Evolutionary conservation across 2,888 invertebrate genomes (phyloP).

Genomic region (Pseudococcus longispinus): DNA sequence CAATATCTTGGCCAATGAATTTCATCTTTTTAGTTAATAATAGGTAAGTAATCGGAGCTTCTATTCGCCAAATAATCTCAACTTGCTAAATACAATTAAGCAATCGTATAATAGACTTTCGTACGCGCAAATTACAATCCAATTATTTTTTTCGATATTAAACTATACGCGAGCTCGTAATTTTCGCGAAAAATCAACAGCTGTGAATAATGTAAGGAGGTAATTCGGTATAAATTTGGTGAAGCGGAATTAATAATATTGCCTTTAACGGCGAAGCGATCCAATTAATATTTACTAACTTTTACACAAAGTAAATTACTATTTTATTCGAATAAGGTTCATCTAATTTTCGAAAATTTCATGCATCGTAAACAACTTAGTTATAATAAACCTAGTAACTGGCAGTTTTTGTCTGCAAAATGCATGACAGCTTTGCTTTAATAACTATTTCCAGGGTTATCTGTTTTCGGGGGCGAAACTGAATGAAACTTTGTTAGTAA

Average conservation of each 20-base stretch:
- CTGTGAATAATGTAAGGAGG: slow-evolving; percentile 35
- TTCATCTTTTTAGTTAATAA: not conserved
- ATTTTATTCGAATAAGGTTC: slow-evolving; percentile 36
- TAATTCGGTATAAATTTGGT: slow-evolving; percentile 8
- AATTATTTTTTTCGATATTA: not conserved
- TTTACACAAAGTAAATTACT: slow-evolving; percentile 39
- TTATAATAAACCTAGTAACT: slow-evolving; percentile 33
- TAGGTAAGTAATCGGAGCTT: too few relatives aligned
- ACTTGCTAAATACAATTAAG: not conserved
- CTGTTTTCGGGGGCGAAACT: not conserved
- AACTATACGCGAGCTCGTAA: not conserved
- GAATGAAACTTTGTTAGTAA: slow-evolving; percentile 20
- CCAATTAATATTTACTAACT: slow-evolving; percentile 36
- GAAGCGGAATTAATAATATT: slow-evolving; percentile 39
- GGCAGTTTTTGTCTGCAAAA: slow-evolving; percentile 32
- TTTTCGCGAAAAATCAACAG: slow-evolving; percentile 10
- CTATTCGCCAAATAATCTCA: not conserved
- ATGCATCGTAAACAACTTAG: slow-evolving; percentile 39
- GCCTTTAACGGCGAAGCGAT: slow-evolving; percentile 32
- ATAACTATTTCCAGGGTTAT: slow-evolving; percentile 28
- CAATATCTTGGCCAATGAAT: not conserved
- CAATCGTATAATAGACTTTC: not conserved
- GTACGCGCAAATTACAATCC: not conserved
- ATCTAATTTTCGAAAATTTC: slow-evolving; percentile 33
- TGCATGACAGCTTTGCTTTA: slow-evolving; percentile 24